Base-by-base conservation (phyloP, 2,888 invertebrate genomes). In the Troides helena region DNA sequence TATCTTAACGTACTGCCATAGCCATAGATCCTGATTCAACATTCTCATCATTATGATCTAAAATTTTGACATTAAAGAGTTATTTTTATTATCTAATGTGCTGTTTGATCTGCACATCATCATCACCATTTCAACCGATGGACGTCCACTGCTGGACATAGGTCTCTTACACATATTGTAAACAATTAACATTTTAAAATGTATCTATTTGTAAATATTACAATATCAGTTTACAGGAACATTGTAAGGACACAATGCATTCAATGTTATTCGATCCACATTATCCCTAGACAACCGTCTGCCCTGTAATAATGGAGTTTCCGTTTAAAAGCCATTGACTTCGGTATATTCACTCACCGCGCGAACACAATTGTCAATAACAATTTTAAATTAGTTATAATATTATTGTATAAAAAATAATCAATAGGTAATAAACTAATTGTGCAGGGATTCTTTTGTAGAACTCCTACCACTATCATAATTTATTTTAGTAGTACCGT, bases 401-500 rank as follows among this genome's bases (percentile, higher is more conserved):
- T 17, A 50, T 5, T 17, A 14, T 17, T 1, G 10, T 17, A 50
- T 18, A 2, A 50, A 17, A 50, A 46, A 46, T 14, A 46, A 17
- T 50, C 5, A 50, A 17, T 50, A 17, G 18, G 50, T 17, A 18
- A 14, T 50, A 50, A 50, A 12, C 50, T 50, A 50, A 18, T 17
- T 18, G 50, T 50, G 30, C 30, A 3, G 5, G 17, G 14, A 17
- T 5, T 50, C 17, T 50, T 50, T 50, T 50, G 18, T 17, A 21
- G 5, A 21, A 23, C 57, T 57, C 5, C 57, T 57, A 53, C 57
- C n/a, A 57, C 57, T 14, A 57, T 57, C 30, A 57, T 21, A 36
- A 60, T 17, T 39, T 60, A 60, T 36, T 66, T 60, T 60, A 60
- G 46, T 65, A 39, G 6, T 36, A n/a, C 25, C 25, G 25, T 62